Conservation (phyloP, 2,797 vertebrate species). For the Nannoperca obscura region DNA sequence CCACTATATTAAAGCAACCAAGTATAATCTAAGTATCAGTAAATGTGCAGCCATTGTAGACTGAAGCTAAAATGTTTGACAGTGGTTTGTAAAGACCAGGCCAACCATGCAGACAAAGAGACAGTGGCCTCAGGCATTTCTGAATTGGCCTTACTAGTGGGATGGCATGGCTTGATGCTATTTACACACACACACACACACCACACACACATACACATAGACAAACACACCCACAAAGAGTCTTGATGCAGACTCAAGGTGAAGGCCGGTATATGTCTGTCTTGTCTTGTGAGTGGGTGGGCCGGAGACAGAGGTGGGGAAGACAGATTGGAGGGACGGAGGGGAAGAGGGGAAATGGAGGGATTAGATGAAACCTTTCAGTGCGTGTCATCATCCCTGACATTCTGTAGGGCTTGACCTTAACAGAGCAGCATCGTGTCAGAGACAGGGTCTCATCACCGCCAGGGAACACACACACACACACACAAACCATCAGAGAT, state of each 20-base stretch:
- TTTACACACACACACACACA: conserved; percentile 66
- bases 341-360: conserved; percentile 77
- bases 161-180: conserved; percentile 64
- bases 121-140: conserved; percentile 74
- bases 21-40: conserved; percentile 19
- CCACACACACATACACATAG: conserved; percentile 26
- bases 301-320: conserved; percentile 65
- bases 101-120: conserved; percentile 63
- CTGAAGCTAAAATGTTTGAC: conserved; percentile 66
- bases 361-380: conserved; percentile 86
- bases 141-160: conserved; percentile 71
- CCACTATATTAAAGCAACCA: conserved; percentile 13
- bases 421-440: conserved; percentile 85
- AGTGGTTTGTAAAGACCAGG: conserved; percentile 67
- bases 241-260: conserved; percentile 77
- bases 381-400: conserved; percentile 86
- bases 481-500: conserved; percentile 66
- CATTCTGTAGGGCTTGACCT: conserved; percentile 88
- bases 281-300: conserved; percentile 74
- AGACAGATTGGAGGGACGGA: conserved; percentile 68
- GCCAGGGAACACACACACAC: conserved; percentile 50
- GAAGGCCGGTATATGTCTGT: conserved; percentile 80
- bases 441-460: conserved; percentile 82
- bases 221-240: conserved; percentile 40
- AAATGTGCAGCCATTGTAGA: conserved; percentile 47